These are phyloP conservation scores for Artibeus lituratus DNA, from an alignment of 2,797 vertebrate species.

Conservation along the genomic window DNA sequence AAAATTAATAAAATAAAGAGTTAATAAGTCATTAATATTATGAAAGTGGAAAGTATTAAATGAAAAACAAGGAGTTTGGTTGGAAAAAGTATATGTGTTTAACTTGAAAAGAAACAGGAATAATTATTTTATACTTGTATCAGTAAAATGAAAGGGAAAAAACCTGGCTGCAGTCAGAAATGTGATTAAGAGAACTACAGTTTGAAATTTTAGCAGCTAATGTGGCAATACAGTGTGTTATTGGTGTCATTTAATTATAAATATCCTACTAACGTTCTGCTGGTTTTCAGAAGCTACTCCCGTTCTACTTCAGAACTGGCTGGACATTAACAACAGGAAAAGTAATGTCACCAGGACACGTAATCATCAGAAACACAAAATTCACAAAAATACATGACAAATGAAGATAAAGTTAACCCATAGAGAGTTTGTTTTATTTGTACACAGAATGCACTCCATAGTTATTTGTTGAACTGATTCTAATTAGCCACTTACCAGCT, in stretches of 20 bases:
- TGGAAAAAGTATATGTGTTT: not conserved
- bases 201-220: not conserved
- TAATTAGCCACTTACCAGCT: not conserved
- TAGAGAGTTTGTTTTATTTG: not conserved
- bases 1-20: slow-evolving; percentile 21
- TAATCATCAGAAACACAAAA: not conserved
- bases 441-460: not conserved
- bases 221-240: not conserved
- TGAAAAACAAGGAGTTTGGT: not conserved
- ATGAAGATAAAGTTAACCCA: not conserved
- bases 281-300: not conserved
- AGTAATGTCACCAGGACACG: not conserved
- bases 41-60: not conserved
- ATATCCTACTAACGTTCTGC: not conserved
- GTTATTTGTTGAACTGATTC: not conserved
- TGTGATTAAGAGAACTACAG: not conserved
- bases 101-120: not conserved
- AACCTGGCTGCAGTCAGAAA: not conserved
- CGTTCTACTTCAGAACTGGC: not conserved
- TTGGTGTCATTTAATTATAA: not conserved
- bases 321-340: not conserved
- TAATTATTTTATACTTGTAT: not conserved
- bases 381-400: not conserved
- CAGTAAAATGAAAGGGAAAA: not conserved
- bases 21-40: not conserved